Conservation (phyloP, 2,113 vertebrate genomes). For the Clarias gariepinus region DNA sequence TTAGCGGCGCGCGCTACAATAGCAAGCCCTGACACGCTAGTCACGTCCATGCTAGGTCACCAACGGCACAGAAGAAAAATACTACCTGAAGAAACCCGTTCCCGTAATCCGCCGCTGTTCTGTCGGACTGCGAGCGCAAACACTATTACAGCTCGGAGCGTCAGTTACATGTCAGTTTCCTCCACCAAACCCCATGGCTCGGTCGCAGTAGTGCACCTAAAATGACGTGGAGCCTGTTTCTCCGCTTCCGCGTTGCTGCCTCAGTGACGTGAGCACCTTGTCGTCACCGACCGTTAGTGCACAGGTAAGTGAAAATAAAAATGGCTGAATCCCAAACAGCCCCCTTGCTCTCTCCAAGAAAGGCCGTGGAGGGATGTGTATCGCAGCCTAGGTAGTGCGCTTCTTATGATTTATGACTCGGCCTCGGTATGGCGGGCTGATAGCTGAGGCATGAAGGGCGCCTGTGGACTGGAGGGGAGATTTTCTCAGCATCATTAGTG, state of each 20-base stretch:
- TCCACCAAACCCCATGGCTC: not conserved
- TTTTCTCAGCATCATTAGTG: not conserved
- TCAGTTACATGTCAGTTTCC: constrained; percentile 11
- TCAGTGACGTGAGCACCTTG: constrained; percentile 48
- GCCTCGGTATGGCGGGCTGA: not conserved
- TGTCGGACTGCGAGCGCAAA: not conserved
- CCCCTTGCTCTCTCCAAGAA: not conserved
- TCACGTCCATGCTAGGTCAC: constrained; percentile 23
- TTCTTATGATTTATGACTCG: not conserved
- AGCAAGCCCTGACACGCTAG: not conserved
- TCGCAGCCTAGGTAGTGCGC: not conserved
- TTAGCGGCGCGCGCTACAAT: constrained; percentile 6
- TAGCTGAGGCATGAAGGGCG: not conserved
- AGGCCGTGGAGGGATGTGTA: not conserved
- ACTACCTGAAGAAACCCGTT: constrained; percentile 39
- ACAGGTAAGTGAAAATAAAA: constrained; percentile 28
- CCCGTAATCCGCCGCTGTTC: not conserved
- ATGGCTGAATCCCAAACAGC: not conserved
- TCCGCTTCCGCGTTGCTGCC: constrained; percentile 68
- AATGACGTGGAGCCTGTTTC: constrained; percentile 71
- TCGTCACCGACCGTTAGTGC: constrained; percentile 28
- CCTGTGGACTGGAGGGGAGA: not conserved
- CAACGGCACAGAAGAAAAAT: not conserved
- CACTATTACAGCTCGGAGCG: not conserved
- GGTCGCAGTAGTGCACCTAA: constrained; percentile 60